Conservation (phyloP, 2,888 invertebrate genomes). For the Neoitamus cyanurus region DNA sequence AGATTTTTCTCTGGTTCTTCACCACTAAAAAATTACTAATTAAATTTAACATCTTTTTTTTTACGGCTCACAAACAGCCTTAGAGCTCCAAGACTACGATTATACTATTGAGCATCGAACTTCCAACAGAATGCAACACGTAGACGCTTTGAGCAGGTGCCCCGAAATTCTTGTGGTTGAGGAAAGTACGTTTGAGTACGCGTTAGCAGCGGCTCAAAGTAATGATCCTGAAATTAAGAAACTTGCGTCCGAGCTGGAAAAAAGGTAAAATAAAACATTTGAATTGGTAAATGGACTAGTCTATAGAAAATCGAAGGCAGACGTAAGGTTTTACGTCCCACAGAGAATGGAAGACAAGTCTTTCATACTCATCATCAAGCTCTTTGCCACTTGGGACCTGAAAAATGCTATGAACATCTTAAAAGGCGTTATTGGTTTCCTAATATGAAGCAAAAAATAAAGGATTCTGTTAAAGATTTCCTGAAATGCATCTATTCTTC, state of each 20-base stretch:
- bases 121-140: constrained; percentile 57
- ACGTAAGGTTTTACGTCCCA: constrained; percentile 52
- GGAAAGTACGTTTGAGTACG: constrained; percentile 49
- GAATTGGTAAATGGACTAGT: constrained; percentile 47
- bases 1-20: too few species aligned
- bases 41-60: too few species aligned
- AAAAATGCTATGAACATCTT: constrained; percentile 55
- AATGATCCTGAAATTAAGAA: constrained; percentile 53
- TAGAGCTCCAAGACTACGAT: constrained; percentile 53
- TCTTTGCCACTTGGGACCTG: constrained; percentile 57
- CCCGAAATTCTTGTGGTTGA: constrained; percentile 44
- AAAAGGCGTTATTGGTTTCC: constrained; percentile 58
- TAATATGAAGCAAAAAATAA: constrained; percentile 53
- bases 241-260: constrained; percentile 52
- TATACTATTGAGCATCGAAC: constrained; percentile 53
- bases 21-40: too few species aligned
- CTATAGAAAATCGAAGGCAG: constrained; percentile 43
- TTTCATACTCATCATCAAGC: constrained; percentile 56
- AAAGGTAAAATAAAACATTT: constrained; percentile 46
- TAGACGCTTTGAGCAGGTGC: constrained; percentile 57
- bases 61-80: too few species aligned
- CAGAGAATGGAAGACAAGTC: constrained; percentile 53
- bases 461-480: constrained; percentile 29
- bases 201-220: constrained; percentile 48
- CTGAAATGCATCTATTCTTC: constrained; percentile 47